Percentiles rank a stretch among this genome's conserved stretches.
Evolutionary conservation across 1,140 invertebrate genomes (phyloP).

Genomic region (Caenorhabditis remanei): DNA sequence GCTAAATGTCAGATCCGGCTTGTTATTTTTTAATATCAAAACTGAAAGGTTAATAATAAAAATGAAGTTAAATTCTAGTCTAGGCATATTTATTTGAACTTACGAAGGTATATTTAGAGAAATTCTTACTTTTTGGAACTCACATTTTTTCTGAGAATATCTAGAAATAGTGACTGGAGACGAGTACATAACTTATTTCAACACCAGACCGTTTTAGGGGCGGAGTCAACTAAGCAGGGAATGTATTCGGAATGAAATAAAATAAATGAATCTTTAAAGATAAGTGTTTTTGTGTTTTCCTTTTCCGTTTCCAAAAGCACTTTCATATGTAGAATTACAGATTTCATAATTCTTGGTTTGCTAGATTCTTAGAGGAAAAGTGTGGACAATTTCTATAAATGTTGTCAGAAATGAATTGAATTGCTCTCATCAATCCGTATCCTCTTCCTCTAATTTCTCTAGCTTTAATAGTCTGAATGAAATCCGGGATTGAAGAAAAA

Average conservation of each 20-base stretch:
- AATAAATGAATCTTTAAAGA: not conserved
- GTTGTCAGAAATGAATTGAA: slow-evolving; percentile 6
- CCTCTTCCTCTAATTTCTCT: not conserved
- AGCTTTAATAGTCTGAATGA: not conserved
- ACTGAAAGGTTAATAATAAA: too few species aligned
- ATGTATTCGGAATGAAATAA: slow-evolving; percentile 1
- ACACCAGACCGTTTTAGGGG: not conserved
- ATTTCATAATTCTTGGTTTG: slow-evolving; percentile 15
- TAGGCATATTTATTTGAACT: too few species aligned
- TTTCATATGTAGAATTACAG: not conserved
- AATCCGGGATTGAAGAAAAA: not conserved
- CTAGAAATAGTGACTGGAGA: too few species aligned
- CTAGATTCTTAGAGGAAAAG: not conserved
- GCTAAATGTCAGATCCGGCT: too few species aligned
- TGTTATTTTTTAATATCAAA: too few species aligned
- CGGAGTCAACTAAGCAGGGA: not conserved
- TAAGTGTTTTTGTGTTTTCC: not conserved
- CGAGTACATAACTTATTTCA: not conserved
- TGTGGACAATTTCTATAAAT: not conserved
- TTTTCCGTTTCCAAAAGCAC: slow-evolving; percentile 6
- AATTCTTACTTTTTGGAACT: too few species aligned
- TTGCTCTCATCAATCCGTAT: not conserved
- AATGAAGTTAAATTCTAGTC: too few species aligned
- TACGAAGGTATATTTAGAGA: too few species aligned
- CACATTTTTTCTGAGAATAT: too few species aligned